Evolutionary conservation across 2,888 invertebrate species (phyloP).

Genomic region (Pseudococcus jackbeardsleyi): DNA sequence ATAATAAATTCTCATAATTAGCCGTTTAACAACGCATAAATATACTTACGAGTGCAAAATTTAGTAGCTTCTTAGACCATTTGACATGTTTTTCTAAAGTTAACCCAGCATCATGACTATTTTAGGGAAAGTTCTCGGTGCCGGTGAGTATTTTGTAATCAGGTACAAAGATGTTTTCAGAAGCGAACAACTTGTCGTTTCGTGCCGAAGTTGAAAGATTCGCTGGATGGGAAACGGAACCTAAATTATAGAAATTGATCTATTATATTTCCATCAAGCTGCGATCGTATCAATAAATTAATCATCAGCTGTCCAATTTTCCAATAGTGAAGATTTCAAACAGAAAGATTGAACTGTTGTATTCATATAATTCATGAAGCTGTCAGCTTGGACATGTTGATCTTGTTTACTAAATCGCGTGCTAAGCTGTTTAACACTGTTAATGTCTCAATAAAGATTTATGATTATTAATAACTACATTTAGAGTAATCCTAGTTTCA

Average conservation of each 20-base stretch:
- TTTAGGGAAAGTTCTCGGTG: not conserved
- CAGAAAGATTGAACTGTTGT: not conserved
- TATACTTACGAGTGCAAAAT: not conserved
- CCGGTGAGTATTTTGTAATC: not conserved
- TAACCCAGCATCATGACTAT: not conserved
- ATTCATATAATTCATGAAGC: constrained; percentile 4
- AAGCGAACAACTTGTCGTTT: not conserved
- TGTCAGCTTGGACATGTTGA: constrained; percentile 43
- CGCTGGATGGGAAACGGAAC: not conserved
- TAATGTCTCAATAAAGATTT: constrained; percentile 53
- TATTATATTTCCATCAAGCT: constrained; percentile 11
- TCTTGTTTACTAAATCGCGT: constrained; percentile 43
- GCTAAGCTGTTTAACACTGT: constrained; percentile 23
- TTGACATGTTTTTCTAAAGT: not conserved
- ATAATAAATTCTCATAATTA: constrained; percentile 42
- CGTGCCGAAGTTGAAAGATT: not conserved
- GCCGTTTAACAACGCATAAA: not conserved
- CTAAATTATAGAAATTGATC: not conserved
- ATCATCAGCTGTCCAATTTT: not conserved
- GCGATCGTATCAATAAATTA: constrained; percentile 4
- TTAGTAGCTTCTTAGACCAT: constrained; percentile 36
- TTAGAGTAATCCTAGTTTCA: constrained; percentile 22
- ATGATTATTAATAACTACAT: constrained; percentile 54
- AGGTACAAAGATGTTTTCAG: not conserved
- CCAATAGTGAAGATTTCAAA: not conserved